These are phyloP conservation scores for Elephas maximus DNA, from an alignment of 2,113 vertebrate genomes.

Conservation along the genomic window DNA sequence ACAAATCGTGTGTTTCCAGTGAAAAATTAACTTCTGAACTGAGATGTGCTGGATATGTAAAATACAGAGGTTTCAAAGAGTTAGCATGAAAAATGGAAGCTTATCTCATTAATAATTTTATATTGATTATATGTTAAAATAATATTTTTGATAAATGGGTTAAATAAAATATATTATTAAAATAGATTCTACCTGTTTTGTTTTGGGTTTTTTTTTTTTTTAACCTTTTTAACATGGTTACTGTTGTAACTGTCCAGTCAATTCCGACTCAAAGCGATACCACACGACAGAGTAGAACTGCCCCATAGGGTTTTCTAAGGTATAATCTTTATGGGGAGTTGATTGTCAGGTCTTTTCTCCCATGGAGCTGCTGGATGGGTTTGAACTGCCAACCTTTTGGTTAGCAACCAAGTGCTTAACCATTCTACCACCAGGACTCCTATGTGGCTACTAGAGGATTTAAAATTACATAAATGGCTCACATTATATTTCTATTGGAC, in stretches of 20 bases:
- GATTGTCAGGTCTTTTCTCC: neutral
- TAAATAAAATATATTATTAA: neutral
- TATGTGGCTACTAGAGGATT: neutral
- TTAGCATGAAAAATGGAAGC: neutral
- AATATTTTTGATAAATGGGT: neutral
- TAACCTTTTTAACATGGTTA: neutral
- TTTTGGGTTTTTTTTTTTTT: neutral
- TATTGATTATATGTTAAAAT: neutral
- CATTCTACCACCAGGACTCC: neutral
- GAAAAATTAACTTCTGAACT: constrained; percentile 5
- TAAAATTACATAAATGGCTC: neutral
- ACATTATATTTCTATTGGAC: neutral
- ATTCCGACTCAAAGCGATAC: neutral
- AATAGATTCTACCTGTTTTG: neutral
- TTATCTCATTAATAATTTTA: neutral
- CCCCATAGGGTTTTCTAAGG: neutral
- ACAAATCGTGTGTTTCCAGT: neutral
- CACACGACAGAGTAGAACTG: neutral
- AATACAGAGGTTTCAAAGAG: neutral
- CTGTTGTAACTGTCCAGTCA: neutral
- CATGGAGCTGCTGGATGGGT: neutral
- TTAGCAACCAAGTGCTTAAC: neutral
- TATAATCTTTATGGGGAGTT: neutral
- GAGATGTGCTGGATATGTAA: neutral
- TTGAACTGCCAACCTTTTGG: neutral